Evolutionary conservation across 1,140 invertebrate species (phyloP).

Genomic region (Psilanteris sp.): DNA sequence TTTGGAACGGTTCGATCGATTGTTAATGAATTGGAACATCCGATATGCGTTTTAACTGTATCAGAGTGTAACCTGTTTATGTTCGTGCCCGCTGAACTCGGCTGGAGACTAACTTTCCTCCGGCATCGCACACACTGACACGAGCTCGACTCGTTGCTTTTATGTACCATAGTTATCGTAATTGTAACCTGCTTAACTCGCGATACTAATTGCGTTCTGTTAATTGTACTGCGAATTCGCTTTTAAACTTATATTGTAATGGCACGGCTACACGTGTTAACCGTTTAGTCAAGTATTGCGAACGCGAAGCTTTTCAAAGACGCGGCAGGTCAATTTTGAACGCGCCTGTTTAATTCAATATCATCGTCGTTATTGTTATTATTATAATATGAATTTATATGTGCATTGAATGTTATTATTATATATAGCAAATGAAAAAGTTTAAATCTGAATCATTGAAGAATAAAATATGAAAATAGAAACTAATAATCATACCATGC

Average conservation of each 20-base stretch:
- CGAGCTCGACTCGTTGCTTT: constrained; percentile 30
- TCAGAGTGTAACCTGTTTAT: constrained; percentile 33
- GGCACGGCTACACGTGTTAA: constrained; percentile 11
- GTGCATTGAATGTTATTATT: too few relatives aligned
- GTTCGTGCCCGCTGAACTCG: constrained; percentile 10
- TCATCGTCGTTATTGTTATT: too few relatives aligned
- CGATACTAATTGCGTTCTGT: constrained; percentile 33
- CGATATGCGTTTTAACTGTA: constrained; percentile 4
- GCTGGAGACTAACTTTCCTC: constrained; percentile 33
- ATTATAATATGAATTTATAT: too few relatives aligned
- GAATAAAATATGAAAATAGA: too few relatives aligned
- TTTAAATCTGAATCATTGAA: too few relatives aligned
- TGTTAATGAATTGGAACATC: constrained; percentile 32
- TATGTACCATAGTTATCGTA: constrained; percentile 57
- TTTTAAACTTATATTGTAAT: constrained; percentile 48
- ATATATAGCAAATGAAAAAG: too few relatives aligned
- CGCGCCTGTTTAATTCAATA: too few relatives aligned
- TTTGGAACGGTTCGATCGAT: too few relatives aligned
- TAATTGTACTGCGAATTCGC: constrained; percentile 42
- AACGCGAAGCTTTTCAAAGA: too few relatives aligned
- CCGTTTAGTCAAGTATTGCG: constrained; percentile 7
- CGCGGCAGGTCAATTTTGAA: too few relatives aligned
- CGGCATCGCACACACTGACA: constrained; percentile 41
- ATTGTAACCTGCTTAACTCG: constrained; percentile 56
- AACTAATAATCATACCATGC: too few relatives aligned